These are phyloP conservation scores for Aphidius colemani DNA, from an alignment of 2,888 invertebrate species.

Conservation along the genomic window DNA sequence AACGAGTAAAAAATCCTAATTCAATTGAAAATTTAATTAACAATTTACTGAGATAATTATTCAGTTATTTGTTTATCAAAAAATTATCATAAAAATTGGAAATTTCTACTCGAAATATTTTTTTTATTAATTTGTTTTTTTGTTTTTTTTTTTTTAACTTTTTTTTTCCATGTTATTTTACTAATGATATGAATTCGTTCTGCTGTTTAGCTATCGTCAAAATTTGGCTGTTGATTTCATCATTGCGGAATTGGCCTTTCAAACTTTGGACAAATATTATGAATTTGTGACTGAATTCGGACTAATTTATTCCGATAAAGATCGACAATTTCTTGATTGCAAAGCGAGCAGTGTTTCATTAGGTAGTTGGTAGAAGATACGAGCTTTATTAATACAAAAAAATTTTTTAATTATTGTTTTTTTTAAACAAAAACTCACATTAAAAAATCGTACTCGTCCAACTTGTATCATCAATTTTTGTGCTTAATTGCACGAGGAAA, in stretches of 20 bases:
- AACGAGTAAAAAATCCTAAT: too few relatives aligned
- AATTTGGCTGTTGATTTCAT: slow-evolving; percentile 86
- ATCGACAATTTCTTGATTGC: slow-evolving; percentile 84
- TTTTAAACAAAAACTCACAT: slow-evolving; percentile 31
- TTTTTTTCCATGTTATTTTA: slow-evolving; percentile 38
- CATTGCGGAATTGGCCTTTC: slow-evolving; percentile 86
- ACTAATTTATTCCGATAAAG: slow-evolving; percentile 73
- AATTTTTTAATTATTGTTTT: slow-evolving; percentile 26
- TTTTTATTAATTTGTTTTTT: neutral
- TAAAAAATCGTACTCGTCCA: slow-evolving; percentile 25
- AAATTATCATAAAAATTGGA: too few relatives aligned
- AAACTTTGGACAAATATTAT: slow-evolving; percentile 79
- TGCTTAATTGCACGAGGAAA: slow-evolving; percentile 12
- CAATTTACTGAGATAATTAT: too few relatives aligned
- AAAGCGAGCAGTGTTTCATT: slow-evolving; percentile 71
- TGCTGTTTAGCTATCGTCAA: slow-evolving; percentile 88
- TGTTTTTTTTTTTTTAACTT: neutral
- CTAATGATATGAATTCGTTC: slow-evolving; percentile 59
- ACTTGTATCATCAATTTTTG: neutral
- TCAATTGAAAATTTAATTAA: too few relatives aligned
- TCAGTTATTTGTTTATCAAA: too few relatives aligned
- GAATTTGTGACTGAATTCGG: slow-evolving; percentile 86
- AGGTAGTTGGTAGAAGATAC: slow-evolving; percentile 52
- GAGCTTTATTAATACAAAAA: slow-evolving; percentile 22
- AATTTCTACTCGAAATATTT: neutral